A percentile compares a stretch with the other conserved stretches of the same genome.
Conservation (phyloP, 1,140 invertebrate genomes). For the Drosophila yakuba region DNA sequence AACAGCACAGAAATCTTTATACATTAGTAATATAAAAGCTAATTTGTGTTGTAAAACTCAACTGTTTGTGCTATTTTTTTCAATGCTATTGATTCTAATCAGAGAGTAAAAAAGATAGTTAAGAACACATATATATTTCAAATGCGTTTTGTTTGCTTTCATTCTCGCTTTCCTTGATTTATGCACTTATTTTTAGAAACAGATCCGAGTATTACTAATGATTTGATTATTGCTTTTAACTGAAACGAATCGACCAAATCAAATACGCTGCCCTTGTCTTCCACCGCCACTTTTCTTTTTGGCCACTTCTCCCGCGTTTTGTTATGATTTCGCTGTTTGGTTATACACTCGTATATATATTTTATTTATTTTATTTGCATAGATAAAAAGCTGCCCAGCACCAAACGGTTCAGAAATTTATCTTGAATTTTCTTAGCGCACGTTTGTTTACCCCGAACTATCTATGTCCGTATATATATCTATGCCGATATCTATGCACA, state of each 20-base stretch:
- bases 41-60: background rate
- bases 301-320: slow-evolving; percentile 9
- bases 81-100: no score
- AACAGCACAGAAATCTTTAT: no score
- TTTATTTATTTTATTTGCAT: slow-evolving; percentile 50
- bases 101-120: no score
- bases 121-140: background rate
- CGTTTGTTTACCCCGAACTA: slow-evolving; percentile 50
- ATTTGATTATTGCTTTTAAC: slow-evolving; percentile 10
- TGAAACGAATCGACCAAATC: slow-evolving; percentile 1
- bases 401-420: slow-evolving; percentile 25
- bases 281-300: slow-evolving; percentile 1
- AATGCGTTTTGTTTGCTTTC: background rate
- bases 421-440: slow-evolving; percentile 46
- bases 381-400: slow-evolving; percentile 45
- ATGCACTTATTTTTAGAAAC: background rate
- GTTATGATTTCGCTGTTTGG: slow-evolving; percentile 37
- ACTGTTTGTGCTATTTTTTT: background rate
- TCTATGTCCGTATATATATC: slow-evolving; percentile 26
- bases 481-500: slow-evolving; percentile 33
- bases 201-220: background rate
- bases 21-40: no score
- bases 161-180: background rate
- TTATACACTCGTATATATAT: slow-evolving; percentile 16
- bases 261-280: slow-evolving; percentile 5